Evolutionary conservation across 2,113 vertebrate species (phyloP), one percentile per base, ranked within the genome.

Genomic region (Chloebia gouldiae): DNA sequence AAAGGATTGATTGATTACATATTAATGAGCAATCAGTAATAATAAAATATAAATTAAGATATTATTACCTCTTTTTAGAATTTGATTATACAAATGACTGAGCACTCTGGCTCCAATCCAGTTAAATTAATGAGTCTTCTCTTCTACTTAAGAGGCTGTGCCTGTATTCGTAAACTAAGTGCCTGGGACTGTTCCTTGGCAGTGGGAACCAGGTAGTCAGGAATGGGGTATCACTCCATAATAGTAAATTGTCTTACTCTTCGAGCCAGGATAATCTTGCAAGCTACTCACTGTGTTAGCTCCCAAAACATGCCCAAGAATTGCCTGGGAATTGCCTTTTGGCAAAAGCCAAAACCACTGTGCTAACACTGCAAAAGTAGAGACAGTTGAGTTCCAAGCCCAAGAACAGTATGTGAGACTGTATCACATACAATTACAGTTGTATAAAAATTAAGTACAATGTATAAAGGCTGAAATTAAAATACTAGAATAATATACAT

Each of bases 11-110:
- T 96, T 94, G 90, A 96, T 94, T 94, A 60, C 72, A 90, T 94
- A 96, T 95, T 95, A 97, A 96, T 92, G 82, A 96, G 88, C 84
- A 95, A 94, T 94, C 90, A 95, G 90, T 94, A 95, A 96, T 94
- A 96, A 72, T 96, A 94, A 96, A 97, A 94, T 96, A 97, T 83
- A 93, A 95, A 95, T 95, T 93, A 96, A 96, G 94, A 91, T 91
- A 91, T 92, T 95, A 95, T 92, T 95, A 95, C 85, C 76, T 86
- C 94, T 92, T 89, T 94, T 95, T 86, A 96, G 87, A 93, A 95
- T 80, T 90, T 93, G 88, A 97, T 97, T 96, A 95, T 86, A 94
- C 82, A 97, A 95, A 93, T 90, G 88, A 92, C 75, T 96, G 95
- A 88, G 63, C 87, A 92, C 81, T 95, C 87, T 95, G 93, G 92